Conservation (phyloP, 2,113 vertebrate species). For the Scytalopus superciliaris region DNA sequence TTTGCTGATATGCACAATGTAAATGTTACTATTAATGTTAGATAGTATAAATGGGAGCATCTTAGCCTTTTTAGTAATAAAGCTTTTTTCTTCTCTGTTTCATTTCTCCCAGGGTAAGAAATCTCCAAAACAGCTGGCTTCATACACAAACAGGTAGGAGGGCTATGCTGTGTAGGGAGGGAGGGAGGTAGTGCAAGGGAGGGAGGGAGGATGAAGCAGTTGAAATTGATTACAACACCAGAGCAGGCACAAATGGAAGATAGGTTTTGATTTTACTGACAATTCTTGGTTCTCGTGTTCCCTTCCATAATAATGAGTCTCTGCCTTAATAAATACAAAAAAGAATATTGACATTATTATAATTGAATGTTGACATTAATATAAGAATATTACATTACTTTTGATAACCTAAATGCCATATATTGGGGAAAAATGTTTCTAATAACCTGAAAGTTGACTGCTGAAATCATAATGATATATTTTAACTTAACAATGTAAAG, state of each 20-base stretch:
- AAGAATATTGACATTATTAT: neutral
- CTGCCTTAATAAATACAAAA: neutral
- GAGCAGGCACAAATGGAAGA: neutral
- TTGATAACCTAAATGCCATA: neutral
- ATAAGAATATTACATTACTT: neutral
- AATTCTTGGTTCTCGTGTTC: neutral
- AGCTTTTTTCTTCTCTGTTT: neutral
- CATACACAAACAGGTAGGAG: slow-evolving; percentile 77
- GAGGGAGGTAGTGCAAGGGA: neutral
- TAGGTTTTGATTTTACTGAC: neutral
- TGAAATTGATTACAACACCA: neutral
- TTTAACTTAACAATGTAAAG: neutral
- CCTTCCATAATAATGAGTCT: neutral
- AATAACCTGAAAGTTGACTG: neutral
- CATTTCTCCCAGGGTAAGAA: slow-evolving; percentile 75
- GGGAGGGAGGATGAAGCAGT: neutral
- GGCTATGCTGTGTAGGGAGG: neutral
- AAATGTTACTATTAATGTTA: neutral
- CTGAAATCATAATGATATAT: neutral
- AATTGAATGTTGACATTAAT: too few relatives aligned
- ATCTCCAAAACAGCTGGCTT: slow-evolving; percentile 81
- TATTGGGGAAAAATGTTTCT: neutral
- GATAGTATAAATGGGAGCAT: neutral
- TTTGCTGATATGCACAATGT: neutral
- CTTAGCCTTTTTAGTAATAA: neutral